Evolutionary conservation across 2,797 vertebrate species (phyloP), one percentile per base, ranked within the genome.

Genomic region (Amazonetta brasiliensis): DNA sequence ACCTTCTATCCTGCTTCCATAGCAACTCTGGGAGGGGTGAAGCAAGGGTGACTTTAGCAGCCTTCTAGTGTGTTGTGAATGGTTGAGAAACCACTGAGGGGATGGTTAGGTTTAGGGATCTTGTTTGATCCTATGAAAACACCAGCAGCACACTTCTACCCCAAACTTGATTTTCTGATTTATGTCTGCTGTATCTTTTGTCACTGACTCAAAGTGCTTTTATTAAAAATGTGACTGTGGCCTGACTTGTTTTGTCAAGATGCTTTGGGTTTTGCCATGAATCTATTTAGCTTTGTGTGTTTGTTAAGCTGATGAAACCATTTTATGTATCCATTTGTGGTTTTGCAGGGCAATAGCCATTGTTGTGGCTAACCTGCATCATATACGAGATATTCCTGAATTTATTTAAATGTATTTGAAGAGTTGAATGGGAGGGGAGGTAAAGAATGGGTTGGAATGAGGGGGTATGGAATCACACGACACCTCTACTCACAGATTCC

Each of bases 151-250:
- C 82, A 75, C 64, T 81, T 69, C 50, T 90, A 78, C 28, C 55
- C 72, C 64, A 35, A 75, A 1, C n/a, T 41, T 90, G 54, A 62
- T 56, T 96, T 84, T 85, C 26, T 7, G 81, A 80, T 76, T 94
- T 85, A 76, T 79, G 41, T 94, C 95, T 87, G 64, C 84, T 74
- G 48, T 92, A 82, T 85, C 71, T 87, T 91, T 67, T 96, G 82
- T 93, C 85, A 87, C 60, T 80, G 89, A 91, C 82, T 94, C 77
- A 48, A 95, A 96, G 91, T 89, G 95, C 94, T 88, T 96, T 97
- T 82, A 97, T 94, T 96, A 96, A 97, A 97, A 63, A 92, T 83
- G 39, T 92, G 92, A 86, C 43, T 90, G 86, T 97, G 91, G 74
- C 90, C 90, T 97, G 84, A 79, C 56, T 79, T 43, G 15, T 67